Percentiles rank a stretch among this genome's conserved stretches.
phyloP scores from a whole-genome alignment of 1,140 invertebrate genomes.

The Orchestia grillus region DNA sequence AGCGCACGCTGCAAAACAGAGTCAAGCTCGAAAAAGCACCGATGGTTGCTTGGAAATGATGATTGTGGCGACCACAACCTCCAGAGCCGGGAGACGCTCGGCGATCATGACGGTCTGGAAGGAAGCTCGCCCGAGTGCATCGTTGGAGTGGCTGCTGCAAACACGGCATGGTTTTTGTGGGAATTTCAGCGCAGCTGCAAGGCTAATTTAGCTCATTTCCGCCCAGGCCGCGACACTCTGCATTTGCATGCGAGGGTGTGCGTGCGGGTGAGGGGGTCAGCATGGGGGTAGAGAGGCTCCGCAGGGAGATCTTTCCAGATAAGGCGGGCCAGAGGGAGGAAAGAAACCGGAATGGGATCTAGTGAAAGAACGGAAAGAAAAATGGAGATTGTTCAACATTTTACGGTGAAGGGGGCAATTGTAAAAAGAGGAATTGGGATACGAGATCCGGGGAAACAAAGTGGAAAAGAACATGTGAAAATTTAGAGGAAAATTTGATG shows the following conservation, averaged over 20 bases:
- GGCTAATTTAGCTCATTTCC: conserved; percentile 38
- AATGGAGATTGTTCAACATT: neutral
- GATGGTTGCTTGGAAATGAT: neutral
- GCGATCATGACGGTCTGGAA: neutral
- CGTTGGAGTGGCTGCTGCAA: neutral
- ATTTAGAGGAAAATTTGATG: neutral
- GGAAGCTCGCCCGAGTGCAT: neutral
- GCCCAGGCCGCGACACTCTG: neutral
- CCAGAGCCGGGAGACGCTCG: neutral
- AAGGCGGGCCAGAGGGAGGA: neutral
- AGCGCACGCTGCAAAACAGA: neutral
- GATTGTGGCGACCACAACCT: neutral
- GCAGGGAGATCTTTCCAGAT: neutral
- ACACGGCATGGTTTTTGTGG: neutral
- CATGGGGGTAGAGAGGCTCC: neutral
- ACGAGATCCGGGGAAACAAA: neutral
- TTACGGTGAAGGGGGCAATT: neutral
- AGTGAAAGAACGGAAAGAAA: neutral
- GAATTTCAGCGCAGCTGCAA: conserved; percentile 22
- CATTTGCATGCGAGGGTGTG: conserved; percentile 9
- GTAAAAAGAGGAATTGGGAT: neutral
- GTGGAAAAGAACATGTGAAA: neutral
- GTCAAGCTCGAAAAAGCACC: neutral
- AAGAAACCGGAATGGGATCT: neutral
- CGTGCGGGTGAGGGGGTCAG: neutral